These are phyloP conservation scores for Fistularia tabacaria DNA, from an alignment of 2,797 vertebrate genomes.

Conservation along the genomic window DNA sequence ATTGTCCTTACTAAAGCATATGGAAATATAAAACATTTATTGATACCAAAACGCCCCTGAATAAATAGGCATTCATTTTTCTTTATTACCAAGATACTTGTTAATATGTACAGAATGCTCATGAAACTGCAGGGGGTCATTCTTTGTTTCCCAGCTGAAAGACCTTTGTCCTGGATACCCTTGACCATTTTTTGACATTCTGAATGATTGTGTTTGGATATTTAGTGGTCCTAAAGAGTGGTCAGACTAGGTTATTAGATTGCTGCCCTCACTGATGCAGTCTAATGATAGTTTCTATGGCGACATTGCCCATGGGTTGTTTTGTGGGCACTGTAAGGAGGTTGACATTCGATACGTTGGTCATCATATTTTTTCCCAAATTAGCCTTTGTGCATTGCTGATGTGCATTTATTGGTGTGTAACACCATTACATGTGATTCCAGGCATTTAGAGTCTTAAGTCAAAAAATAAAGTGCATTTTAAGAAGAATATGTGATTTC, in stretches of 20 bases:
- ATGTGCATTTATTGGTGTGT: no score
- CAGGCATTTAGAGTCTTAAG: no score
- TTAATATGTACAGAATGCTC: no score
- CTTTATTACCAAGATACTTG: no score
- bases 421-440: no score
- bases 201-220: slow-evolving; percentile 7
- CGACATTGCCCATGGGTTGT: slow-evolving; percentile 36
- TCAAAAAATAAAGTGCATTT: no score
- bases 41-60: background rate
- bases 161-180: background rate
- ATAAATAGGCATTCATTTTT: background rate
- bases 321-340: slow-evolving; percentile 15
- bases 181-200: no score
- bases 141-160: background rate
- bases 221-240: slow-evolving; percentile 34
- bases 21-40: no score
- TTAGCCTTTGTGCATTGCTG: background rate
- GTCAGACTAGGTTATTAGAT: slow-evolving; percentile 34
- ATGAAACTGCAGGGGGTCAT: no score
- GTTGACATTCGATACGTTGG: slow-evolving; percentile 23
- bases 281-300: slow-evolving; percentile 52
- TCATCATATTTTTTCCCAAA: slow-evolving; percentile 3
- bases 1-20: no score
- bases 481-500: no score
- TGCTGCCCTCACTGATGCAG: slow-evolving; percentile 49